Evolutionary conservation across 2,888 invertebrate genomes (phyloP), one percentile per base, ranked within the genome.

Genomic region (Mactromeris polynyma): DNA sequence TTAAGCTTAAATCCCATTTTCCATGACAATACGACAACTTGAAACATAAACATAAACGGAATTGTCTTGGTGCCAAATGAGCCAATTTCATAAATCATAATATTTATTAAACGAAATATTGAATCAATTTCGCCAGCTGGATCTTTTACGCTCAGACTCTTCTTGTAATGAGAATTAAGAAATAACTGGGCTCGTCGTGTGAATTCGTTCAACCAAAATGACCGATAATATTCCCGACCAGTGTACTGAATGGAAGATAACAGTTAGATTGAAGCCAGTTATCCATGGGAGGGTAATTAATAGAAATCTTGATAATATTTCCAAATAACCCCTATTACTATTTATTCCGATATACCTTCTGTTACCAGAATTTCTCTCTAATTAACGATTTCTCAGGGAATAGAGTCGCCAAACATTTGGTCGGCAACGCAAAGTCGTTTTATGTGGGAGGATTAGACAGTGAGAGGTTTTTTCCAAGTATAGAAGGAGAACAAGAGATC

Each of bases 51-150:
- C 26, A 26, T n/a, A 64, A 64, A 26, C 26, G n/a, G 26, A n/a
- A 64, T 21, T 64, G 58, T 26, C 26, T 26, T n/a, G 26, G 6
- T 3, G 58, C 21, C n/a, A 64, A 77, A 9, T 21, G 36, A 64
- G 26, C 58, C 58, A 26, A 26, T 79, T 58, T 69, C 64, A 80
- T 89, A 78, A 89, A 83, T 85, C 85, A 85, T 85, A 86, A 81
- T 86, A 90, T 87, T 90, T 87, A 89, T 80, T 82, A 86, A 88
- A 36, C 80, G n/a, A 85, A 89, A 85, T 86, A 90, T 92, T 92
- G 90, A 90, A 92, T 90, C 51, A 87, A 86, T 88, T 89, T 54
- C 31, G 83, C 77, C 92, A 92, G 87, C 89, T 92, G 92, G 90
- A 83, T 31, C 69, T 69, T 92, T 92, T 92, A 87, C 92, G 92